Evolutionary conservation across 2,113 vertebrate genomes (phyloP).

Genomic region (Heteronetta atricapilla): DNA sequence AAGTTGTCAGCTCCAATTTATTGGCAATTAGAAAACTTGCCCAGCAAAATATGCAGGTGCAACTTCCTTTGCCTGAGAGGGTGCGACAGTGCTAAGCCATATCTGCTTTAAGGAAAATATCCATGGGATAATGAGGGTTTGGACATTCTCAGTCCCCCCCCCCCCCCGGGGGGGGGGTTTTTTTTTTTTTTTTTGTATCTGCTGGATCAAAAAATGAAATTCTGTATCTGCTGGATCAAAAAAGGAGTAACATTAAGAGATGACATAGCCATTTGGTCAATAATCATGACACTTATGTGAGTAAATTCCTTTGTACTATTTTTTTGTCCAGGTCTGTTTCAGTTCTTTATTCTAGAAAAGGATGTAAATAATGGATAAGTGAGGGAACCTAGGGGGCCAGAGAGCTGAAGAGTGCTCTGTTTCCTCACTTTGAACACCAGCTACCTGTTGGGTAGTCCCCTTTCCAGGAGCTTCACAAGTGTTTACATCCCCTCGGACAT

Average conservation of each 20-base stretch:
- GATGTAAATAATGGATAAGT: neutral
- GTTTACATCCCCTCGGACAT: neutral
- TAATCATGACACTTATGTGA: neutral
- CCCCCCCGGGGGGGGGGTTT: neutral
- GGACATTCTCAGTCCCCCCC: neutral
- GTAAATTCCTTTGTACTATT: neutral
- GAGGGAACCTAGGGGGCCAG: neutral
- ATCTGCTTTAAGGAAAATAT: neutral
- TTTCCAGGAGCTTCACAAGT: neutral
- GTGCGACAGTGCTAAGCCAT: neutral
- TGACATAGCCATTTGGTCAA: neutral
- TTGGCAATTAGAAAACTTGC: neutral
- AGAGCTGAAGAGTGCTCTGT: accelerated
- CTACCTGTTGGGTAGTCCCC: accelerated
- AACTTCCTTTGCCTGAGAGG: neutral
- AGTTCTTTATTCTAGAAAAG: neutral
- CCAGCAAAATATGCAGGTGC: neutral
- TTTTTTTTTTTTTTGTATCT: neutral
- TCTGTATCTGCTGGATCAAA: neutral
- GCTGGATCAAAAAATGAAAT: neutral
- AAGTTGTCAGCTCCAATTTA: neutral
- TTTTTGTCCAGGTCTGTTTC: neutral
- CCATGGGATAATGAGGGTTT: neutral
- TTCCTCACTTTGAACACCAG: neutral
- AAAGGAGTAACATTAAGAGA: neutral